A percentile compares a stretch with the other conserved stretches of the same genome.
These are phyloP conservation scores for Battus philenor DNA, from an alignment of 1,140 invertebrate species.

Conservation along the genomic window DNA sequence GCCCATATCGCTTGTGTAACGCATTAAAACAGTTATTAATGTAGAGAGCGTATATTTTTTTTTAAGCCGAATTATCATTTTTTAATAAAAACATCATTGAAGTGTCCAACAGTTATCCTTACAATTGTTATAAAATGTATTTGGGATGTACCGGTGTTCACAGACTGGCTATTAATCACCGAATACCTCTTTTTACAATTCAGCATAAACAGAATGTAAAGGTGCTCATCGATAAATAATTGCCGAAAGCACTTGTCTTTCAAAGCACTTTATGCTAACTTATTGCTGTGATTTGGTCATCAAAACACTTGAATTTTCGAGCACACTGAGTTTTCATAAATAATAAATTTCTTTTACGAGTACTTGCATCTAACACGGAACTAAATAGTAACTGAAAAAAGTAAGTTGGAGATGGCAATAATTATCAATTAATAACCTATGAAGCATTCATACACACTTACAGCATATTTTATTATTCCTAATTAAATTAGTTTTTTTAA, in stretches of 20 bases:
- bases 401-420: too few species aligned
- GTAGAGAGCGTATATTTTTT: constrained; percentile 37
- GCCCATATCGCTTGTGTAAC: constrained; percentile 47
- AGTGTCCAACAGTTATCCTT: constrained; percentile 20
- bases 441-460: too few species aligned
- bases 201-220: constrained; percentile 22
- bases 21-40: constrained; percentile 49
- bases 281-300: constrained; percentile 10
- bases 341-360: too few species aligned
- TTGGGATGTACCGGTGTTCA: constrained; percentile 23
- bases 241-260: constrained; percentile 23
- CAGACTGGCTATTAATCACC: constrained; percentile 22
- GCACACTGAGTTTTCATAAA: too few species aligned
- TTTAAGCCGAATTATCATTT: constrained; percentile 21
- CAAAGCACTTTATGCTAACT: constrained; percentile 22
- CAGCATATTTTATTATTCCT: too few species aligned
- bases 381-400: too few species aligned
- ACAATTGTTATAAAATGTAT: constrained; percentile 15
- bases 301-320: too few species aligned
- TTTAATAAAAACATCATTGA: constrained; percentile 38
- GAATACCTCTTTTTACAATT: constrained; percentile 28
- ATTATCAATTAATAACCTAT: too few species aligned
- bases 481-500: too few species aligned
- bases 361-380: too few species aligned
- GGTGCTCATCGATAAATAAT: constrained; percentile 28